Evolutionary conservation across 2,888 invertebrate species (phyloP).

Genomic region (Sclerodermus sp.): DNA sequence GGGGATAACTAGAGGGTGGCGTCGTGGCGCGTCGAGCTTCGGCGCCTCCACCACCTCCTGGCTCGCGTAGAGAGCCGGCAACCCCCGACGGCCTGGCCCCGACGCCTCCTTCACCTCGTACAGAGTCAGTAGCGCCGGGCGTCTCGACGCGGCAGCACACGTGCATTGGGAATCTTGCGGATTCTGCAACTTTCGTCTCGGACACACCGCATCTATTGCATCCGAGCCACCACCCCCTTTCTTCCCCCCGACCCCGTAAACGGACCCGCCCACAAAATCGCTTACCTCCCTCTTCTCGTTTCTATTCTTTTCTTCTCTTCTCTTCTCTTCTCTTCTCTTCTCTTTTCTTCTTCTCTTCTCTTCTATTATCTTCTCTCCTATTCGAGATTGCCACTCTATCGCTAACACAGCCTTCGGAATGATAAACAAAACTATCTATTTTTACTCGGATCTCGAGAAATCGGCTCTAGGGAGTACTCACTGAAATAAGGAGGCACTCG

Average conservation of each 20-base stretch:
- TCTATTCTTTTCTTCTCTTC: slow-evolving; percentile 11
- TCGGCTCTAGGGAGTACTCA: too few species aligned
- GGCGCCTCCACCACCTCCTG: slow-evolving; percentile 8
- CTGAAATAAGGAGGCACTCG: too few species aligned
- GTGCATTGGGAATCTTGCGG: slow-evolving; percentile 16
- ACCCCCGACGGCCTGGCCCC: slow-evolving; percentile 22
- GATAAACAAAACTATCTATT: too few species aligned
- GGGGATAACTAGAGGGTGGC: background rate
- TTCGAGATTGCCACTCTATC: background rate
- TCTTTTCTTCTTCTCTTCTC: background rate
- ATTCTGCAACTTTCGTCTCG: background rate
- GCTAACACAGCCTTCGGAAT: too few species aligned
- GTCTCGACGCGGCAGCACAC: slow-evolving; percentile 43
- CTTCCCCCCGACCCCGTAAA: slow-evolving; percentile 14
- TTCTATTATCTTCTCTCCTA: background rate
- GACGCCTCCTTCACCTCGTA: slow-evolving; percentile 25
- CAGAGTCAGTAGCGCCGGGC: slow-evolving; percentile 44
- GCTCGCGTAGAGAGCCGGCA: slow-evolving; percentile 14
- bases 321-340: slow-evolving; percentile 7
- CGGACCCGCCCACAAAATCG: slow-evolving; percentile 27
- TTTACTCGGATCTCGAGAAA: too few species aligned
- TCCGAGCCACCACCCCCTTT: slow-evolving; percentile 15
- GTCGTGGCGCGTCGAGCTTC: slow-evolving; percentile 3
- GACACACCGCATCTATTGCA: slow-evolving; percentile 1
- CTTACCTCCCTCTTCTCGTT: too few species aligned